Conservation (phyloP, 2,797 vertebrate species). For the Babyrousa celebensis region DNA sequence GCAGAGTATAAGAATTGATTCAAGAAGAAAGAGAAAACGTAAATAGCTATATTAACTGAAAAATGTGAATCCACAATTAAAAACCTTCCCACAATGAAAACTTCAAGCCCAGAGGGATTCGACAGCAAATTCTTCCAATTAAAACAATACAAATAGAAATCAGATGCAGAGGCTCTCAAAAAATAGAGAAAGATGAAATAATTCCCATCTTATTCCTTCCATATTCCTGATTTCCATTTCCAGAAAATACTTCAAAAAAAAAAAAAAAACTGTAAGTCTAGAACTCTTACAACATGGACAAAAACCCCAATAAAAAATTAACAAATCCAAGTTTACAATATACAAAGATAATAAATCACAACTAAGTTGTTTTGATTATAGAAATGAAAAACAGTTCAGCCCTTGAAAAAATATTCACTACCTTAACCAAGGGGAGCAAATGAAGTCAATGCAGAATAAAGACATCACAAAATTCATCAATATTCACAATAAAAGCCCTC, state of each 20-base stretch:
- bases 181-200: background rate
- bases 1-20: background rate
- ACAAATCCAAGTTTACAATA: background rate
- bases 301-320: background rate
- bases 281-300: background rate
- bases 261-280: background rate
- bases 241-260: background rate
- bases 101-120: background rate
- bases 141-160: background rate
- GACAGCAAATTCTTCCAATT: background rate
- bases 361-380: background rate
- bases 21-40: background rate
- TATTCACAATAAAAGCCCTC: background rate
- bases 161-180: background rate
- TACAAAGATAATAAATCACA: background rate
- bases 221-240: background rate
- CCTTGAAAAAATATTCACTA: background rate
- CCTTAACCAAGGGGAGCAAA: background rate
- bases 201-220: background rate
- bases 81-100: background rate
- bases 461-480: background rate
- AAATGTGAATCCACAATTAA: background rate
- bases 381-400: background rate
- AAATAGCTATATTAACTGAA: background rate
- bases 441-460: background rate